Base-by-base conservation (phyloP, 1,140 invertebrate genomes). In the Ceratina japonica region DNA sequence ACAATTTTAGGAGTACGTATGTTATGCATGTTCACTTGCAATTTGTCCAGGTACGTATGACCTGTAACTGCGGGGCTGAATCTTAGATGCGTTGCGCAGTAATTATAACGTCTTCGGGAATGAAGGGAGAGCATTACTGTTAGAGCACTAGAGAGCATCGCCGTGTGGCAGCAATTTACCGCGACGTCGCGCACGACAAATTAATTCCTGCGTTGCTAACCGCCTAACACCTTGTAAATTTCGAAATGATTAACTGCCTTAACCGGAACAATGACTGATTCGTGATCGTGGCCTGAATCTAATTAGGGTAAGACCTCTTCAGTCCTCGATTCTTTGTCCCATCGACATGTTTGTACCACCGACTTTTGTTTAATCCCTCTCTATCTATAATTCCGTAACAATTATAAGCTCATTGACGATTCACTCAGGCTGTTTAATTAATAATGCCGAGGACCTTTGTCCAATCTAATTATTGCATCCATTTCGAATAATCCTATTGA, bases 151-250 rank as follows among this genome's bases (percentile, higher is more conserved):
- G 37, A 73, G 56, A 62, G 82, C 79, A 80, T 87, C 80, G 74
- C 68, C 68, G 62, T 79, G 74, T 79, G 74, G 78, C 85, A 85
- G 88, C 87, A 89, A 90, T 90, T 89, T 90, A 88, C 88, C 89
- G 87, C 86, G 83, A 89, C 87, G 88, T 90, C 87, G 86, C 85
- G 61, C 89, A 83, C 87, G 87, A 89, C 89, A 90, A 90, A 90
- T 90, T 90, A 90, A 89, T 90, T 90, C 87, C 84, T 81, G 79
- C 83, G 80, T 86, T 84, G 78, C 86, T 88, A 86, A 87, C 85
- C 84, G 80, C 80, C 85, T 80, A 86, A 88, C 85, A 86, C 87
- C 86, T 90, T 89, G 84, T 89, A 90, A 88, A 89, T 81, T 88
- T 86, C 79, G 75, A 70, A 83, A 88, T 89, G 89, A 90, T 90